Conservation (phyloP, 2,797 vertebrate species). For the Erpetoichthys calabaricus region DNA sequence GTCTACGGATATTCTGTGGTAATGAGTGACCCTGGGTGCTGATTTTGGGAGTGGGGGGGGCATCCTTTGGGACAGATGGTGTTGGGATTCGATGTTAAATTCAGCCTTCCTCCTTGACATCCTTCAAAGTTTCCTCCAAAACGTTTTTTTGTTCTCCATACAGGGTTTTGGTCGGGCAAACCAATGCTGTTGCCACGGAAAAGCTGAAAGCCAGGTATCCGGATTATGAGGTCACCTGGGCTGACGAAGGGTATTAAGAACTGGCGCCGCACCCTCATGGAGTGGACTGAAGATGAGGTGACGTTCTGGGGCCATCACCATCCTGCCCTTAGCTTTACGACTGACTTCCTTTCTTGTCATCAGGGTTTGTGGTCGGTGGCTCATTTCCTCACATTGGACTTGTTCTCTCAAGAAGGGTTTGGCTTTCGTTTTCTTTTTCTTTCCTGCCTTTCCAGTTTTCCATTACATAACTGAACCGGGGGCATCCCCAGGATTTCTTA, state of each 20-base stretch:
- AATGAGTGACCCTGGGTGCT: slow-evolving; percentile 17
- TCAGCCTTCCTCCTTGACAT: not conserved
- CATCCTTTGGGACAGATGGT: no score
- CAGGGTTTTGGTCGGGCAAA: slow-evolving; percentile 83
- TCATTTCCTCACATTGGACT: no score
- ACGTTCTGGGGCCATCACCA: not conserved
- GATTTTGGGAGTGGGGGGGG: not conserved
- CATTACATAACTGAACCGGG: no score
- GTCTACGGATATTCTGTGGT: slow-evolving; percentile 94
- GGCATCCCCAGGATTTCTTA: no score
- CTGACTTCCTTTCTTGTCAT: no score
- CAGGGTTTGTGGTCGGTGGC: no score
- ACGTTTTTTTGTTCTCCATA: slow-evolving; percentile 1
- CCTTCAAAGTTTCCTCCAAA: not conserved
- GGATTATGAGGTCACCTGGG: slow-evolving; percentile 79
- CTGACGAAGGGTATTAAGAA: slow-evolving; percentile 78
- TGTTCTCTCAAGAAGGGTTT: no score
- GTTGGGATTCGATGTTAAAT: rapidly evolving
- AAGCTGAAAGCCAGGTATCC: slow-evolving; percentile 72
- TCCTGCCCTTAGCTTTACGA: no score
- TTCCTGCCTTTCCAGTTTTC: no score
- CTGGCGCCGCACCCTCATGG: not conserved
- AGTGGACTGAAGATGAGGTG: not conserved
- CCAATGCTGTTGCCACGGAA: slow-evolving; percentile 68
- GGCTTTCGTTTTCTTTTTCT: no score